These are phyloP conservation scores for Coendou prehensilis DNA, from an alignment of 2,797 vertebrate species.

Conservation along the genomic window DNA sequence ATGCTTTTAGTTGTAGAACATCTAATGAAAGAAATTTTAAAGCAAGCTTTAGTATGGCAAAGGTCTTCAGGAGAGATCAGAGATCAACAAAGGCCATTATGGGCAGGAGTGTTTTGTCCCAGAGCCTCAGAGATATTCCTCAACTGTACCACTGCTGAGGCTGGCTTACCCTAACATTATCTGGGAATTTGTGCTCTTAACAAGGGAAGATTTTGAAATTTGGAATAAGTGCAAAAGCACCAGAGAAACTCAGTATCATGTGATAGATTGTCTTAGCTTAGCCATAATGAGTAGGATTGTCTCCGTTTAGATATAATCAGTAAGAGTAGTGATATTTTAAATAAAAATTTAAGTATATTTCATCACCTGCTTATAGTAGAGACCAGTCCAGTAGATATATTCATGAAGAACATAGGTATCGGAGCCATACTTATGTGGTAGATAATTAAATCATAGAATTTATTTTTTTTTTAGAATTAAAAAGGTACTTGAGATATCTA, in stretches of 20 bases:
- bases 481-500: background rate
- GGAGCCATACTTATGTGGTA: background rate
- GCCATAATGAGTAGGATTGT: background rate
- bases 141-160: background rate
- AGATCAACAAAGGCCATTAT: background rate
- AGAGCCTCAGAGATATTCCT: background rate
- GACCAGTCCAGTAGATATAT: background rate
- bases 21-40: slow-evolving; percentile 4
- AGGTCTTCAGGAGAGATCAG: background rate
- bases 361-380: background rate
- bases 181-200: background rate
- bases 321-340: background rate
- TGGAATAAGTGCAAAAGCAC: background rate
- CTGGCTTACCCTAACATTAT: background rate
- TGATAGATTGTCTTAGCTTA: background rate
- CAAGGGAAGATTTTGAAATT: background rate
- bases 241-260: background rate
- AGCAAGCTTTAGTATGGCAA: slow-evolving; percentile 5
- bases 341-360: slow-evolving; percentile 17
- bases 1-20: slow-evolving; percentile 12
- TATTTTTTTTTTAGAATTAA: background rate
- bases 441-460: background rate
- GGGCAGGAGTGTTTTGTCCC: background rate
- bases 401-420: slow-evolving; percentile 37
- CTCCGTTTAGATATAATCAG: background rate